Percentiles rank a stretch among this genome's conserved stretches.
phyloP scores from a whole-genome alignment of 2,888 invertebrate species.

The Phanerotoma sp. region DNA sequence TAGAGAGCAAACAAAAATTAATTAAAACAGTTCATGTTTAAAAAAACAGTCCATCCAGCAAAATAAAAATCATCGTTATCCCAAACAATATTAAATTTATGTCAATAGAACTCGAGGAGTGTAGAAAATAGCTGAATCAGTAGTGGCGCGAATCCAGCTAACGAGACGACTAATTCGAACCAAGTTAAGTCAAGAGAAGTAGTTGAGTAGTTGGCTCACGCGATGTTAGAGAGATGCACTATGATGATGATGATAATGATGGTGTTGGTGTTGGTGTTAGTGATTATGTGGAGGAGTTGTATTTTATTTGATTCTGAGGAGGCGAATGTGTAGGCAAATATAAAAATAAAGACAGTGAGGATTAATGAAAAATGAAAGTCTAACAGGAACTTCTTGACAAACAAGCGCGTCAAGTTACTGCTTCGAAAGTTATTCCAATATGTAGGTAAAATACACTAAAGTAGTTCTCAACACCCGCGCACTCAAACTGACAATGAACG shows the following conservation, averaged over 20 bases:
- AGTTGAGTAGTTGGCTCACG: slow-evolving; percentile 26
- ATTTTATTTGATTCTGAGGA: too few species aligned
- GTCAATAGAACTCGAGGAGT: too few species aligned
- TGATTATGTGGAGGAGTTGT: slow-evolving; percentile 32
- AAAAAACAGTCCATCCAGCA: too few species aligned
- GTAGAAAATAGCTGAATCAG: too few species aligned
- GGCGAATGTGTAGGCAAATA: slow-evolving; percentile 17
- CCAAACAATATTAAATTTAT: too few species aligned
- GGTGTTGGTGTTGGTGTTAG: too few species aligned
- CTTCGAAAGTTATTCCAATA: not conserved
- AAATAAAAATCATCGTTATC: too few species aligned
- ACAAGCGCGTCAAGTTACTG: too few species aligned
- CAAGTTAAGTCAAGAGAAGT: slow-evolving; percentile 37
- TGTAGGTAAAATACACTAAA: not conserved
- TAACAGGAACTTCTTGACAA: too few species aligned
- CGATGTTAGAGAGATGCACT: slow-evolving; percentile 6
- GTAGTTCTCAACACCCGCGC: slow-evolving; percentile 43
- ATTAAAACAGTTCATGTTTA: too few species aligned
- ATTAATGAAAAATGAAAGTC: slow-evolving; percentile 16
- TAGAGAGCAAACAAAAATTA: too few species aligned
- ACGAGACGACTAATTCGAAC: slow-evolving; percentile 54
- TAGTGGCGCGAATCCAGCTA: slow-evolving; percentile 46
- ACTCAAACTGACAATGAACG: slow-evolving; percentile 41
- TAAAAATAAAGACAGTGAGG: slow-evolving; percentile 4
- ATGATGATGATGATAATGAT: too few species aligned